phyloP scores from a whole-genome alignment of 1,140 invertebrate species.

The Drosophila kepulauana region DNA sequence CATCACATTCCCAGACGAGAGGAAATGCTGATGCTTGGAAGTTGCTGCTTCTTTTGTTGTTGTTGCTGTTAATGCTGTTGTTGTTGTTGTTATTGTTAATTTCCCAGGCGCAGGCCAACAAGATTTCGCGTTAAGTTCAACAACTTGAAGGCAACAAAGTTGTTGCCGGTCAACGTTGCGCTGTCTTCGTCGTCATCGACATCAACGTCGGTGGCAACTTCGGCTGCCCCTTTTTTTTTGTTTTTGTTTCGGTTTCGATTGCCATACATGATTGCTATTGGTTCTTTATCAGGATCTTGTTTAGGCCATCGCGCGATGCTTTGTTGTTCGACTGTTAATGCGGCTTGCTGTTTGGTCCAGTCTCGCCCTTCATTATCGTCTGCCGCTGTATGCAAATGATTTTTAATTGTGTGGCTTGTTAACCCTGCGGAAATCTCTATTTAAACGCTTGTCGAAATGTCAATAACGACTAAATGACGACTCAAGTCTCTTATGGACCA shows the following conservation, averaged over 20 bases:
- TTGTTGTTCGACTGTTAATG: slow-evolving; percentile 73
- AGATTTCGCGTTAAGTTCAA: slow-evolving; percentile 82
- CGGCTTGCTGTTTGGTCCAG: slow-evolving; percentile 24
- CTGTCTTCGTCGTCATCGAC: slow-evolving; percentile 38
- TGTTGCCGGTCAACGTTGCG: slow-evolving; percentile 68
- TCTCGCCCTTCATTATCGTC: slow-evolving; percentile 43
- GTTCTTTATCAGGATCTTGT: slow-evolving; percentile 81
- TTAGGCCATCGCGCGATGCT: slow-evolving; percentile 79
- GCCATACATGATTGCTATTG: slow-evolving; percentile 71
- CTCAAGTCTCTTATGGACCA: slow-evolving; percentile 30
- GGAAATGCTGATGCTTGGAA: slow-evolving; percentile 40
- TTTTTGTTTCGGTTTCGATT: slow-evolving; percentile 24
- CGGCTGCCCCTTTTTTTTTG: slow-evolving; percentile 17
- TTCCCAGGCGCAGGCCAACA: slow-evolving; percentile 60
- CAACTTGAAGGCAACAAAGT: slow-evolving; percentile 75
- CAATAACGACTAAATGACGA: slow-evolving; percentile 45
- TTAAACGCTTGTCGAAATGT: slow-evolving; percentile 56
- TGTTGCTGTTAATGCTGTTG: not conserved
- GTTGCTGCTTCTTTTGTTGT: not conserved
- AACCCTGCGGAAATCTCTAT: slow-evolving; percentile 55
- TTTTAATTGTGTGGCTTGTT: slow-evolving; percentile 71
- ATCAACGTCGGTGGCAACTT: slow-evolving; percentile 68
- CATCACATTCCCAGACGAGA: slow-evolving; percentile 34
- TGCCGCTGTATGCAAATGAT: slow-evolving; percentile 68
- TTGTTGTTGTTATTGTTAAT: slow-evolving; percentile 55